These are phyloP conservation scores for Myopa tessellatipennis DNA, from an alignment of 2,888 invertebrate genomes.

Conservation along the genomic window DNA sequence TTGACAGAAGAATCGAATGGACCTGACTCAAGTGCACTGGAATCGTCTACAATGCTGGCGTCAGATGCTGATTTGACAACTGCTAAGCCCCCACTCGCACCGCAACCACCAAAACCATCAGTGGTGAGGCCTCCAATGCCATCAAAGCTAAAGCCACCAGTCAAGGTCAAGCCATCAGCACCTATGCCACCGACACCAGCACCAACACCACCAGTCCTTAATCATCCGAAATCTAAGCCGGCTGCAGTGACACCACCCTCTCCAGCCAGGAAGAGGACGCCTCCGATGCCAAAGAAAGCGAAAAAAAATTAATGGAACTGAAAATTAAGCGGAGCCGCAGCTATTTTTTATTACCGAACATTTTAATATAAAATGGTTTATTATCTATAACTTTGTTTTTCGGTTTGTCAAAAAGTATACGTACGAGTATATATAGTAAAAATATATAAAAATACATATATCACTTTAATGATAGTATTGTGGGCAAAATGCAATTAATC, in stretches of 20 bases:
- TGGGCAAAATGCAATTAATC: too few species aligned
- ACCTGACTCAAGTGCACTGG: not conserved
- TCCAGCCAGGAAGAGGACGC: conserved; percentile 41
- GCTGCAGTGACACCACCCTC: conserved; percentile 35
- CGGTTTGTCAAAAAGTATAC: too few species aligned
- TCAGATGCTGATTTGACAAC: not conserved
- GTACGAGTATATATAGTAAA: too few species aligned
- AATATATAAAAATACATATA: too few species aligned
- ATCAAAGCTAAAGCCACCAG: conserved; percentile 40
- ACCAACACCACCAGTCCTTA: conserved; percentile 52
- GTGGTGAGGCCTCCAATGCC: not conserved
- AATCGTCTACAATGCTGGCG: not conserved
- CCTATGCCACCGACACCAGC: conserved; percentile 53
- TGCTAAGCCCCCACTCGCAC: not conserved
- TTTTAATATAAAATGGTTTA: too few species aligned
- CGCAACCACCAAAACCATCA: not conserved
- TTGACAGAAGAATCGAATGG: not conserved
- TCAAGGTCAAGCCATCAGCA: conserved; percentile 37
- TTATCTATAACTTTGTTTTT: too few species aligned
- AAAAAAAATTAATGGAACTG: conserved; percentile 21
- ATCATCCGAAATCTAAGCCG: not conserved
- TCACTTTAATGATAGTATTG: too few species aligned
- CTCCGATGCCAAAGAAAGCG: conserved; percentile 18
- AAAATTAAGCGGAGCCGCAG: not conserved
- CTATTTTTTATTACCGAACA: too few species aligned